Evolutionary conservation across 1,140 invertebrate species (phyloP), one percentile per base, ranked within the genome.

Genomic region (Drosophila sulfurigaster): DNA sequence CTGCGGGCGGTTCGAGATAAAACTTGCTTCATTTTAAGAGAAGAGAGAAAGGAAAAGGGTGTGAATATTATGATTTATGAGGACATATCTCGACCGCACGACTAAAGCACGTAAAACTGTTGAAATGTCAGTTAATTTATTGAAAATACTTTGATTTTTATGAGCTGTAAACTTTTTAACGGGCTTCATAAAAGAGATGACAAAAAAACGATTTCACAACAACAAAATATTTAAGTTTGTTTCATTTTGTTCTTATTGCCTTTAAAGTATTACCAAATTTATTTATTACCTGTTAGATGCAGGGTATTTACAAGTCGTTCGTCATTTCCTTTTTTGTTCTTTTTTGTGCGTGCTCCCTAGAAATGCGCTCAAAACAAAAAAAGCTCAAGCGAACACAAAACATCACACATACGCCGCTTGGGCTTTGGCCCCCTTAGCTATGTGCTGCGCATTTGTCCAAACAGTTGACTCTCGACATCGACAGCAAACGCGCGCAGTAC

Each of bases 371-470:
- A 66, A 30, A 15, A 45, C 20, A 15, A 16, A 41, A 48, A 89
- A 83, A 86, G 77, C 85, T 88, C 83, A 70, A 74, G 70, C 70
- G 63, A 59, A 64, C 35, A 41, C 63, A 45, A 75, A 87, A 87
- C 65, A 87, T 88, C 80, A 82, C 82, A 88, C 82, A 87, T 87
- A 88, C 82, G 82, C 79, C 76, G 82, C 82, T 75, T 88, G 85
- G 67, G 77, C 81, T 72, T 58, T 56, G 51, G 81, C 64, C 86
- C 70, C 78, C 52, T 59, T 69, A 41, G 25, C 20, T 54, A 64
- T 62, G 65, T 32, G 62, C 83, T 87, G 83, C 80, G 83, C 83
- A 82, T 72, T 81, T 80, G 74, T 54, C 80, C 80, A 88, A 88
- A 89, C 85, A 88, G 83, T 88, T 81, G 85, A 89, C 80, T 89